Base-by-base conservation (phyloP, 2,888 invertebrate genomes). In the Anoplius nigerrimus region DNA sequence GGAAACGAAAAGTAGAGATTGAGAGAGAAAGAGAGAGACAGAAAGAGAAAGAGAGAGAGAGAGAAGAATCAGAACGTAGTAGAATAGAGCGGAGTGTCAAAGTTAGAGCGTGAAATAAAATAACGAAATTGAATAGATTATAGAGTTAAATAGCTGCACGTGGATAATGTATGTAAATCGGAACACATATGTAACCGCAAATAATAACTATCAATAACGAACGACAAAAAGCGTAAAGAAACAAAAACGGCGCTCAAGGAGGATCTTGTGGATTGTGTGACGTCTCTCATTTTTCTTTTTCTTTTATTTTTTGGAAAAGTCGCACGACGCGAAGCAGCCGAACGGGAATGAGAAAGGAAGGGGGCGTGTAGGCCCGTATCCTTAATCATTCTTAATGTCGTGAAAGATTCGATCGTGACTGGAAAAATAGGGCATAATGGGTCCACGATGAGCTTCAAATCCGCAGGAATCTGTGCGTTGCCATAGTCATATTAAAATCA, bases 201-300 rank as follows among this genome's bases (percentile, higher is more conserved):
- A 80, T 79, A 53, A 79, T 77, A 79, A 79, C n/a, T 71, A 51
- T 34, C 11, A 34, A 72, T 78, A 78, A 80, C 68, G 60, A 76
- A 78, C 76, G 80, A 80, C 81, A 74, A 75, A 78, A 80, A 80
- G 80, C 80, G 79, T 80, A 80, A 78, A 80, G 81, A 79, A 79
- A 80, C 80, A 80, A 80, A 80, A 80, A 81, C 67, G 76, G 75
- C 81, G 80, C 80, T 73, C 66, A 13, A 67, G 75, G 69, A 69
- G 73, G 66, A 73, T 67, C n/a, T 60, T 54, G 62, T 66, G 74
- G 71, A 67, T 74, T 62, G 59, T 55, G 51, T 62, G 46, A 46
- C 57, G 18, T 61, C 34, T 27, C n/a, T 58, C 16, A 5, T 46
- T 60, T 46, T 48, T 48, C 13, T 46, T 24, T 6, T 48, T 18